Conservation (phyloP, 1,140 invertebrate genomes). For the Tetraneura akinire region DNA sequence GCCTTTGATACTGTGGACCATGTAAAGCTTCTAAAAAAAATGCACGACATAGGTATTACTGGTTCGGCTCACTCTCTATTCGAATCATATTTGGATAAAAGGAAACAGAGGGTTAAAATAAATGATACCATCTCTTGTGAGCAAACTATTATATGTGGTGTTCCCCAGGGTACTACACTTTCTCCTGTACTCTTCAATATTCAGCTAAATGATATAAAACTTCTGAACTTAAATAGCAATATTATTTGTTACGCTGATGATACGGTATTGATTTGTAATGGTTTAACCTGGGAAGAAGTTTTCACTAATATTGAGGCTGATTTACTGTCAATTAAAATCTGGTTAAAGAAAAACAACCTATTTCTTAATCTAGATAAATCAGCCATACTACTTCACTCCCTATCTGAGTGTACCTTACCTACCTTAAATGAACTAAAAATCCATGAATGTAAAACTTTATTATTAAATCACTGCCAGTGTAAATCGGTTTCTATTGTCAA, state of each 20-base stretch:
- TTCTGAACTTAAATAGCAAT: neutral
- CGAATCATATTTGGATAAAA: neutral
- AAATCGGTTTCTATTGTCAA: neutral
- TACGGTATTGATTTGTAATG: neutral
- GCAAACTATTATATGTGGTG: neutral
- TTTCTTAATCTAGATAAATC: neutral
- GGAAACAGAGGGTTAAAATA: neutral
- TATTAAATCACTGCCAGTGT: neutral
- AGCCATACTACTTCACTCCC: neutral
- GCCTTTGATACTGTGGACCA: no score
- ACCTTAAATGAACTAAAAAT: neutral
- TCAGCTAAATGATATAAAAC: neutral
- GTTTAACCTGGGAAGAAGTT: neutral
- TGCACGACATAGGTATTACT: no score
- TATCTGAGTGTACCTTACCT: neutral
- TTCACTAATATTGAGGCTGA: neutral
- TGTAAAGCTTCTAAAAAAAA: no score
- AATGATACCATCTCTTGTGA: neutral
- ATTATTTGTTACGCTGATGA: constrained; percentile 1
- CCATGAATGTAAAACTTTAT: neutral
- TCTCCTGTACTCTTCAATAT: neutral
- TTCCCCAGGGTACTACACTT: neutral
- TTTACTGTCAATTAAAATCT: neutral
- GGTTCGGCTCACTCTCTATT: constrained; percentile 23
- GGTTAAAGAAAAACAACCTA: neutral